These are phyloP conservation scores for Halisarca cf. caerulea DNA, from an alignment of 37 sponge, comb jelly and placozoan species.

Conservation along the genomic window DNA sequence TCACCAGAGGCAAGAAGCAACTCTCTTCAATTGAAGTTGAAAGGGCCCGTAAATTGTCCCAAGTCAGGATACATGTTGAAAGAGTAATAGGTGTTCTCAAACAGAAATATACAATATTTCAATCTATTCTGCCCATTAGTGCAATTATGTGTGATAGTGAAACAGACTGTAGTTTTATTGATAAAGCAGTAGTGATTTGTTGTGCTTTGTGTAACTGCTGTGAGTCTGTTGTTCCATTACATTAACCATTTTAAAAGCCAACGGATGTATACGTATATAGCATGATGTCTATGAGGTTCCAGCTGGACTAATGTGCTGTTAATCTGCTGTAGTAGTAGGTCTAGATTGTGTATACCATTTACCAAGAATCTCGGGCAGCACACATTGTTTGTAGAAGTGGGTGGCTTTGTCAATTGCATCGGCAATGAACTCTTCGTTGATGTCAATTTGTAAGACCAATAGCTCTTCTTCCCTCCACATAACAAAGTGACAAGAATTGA, in stretches of 20 bases:
- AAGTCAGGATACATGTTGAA: conserved; percentile 83
- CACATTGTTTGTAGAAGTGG: conserved; percentile 24
- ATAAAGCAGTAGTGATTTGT: conserved; percentile 47
- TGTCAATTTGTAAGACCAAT: too few relatives aligned
- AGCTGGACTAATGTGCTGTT: too few relatives aligned
- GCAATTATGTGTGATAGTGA: conserved; percentile 18
- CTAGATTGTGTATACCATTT: too few relatives aligned
- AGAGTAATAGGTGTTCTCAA: conserved; percentile 59
- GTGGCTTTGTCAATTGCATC: too few relatives aligned
- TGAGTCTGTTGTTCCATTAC: conserved; percentile 60
- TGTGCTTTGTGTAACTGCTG: conserved; percentile 72
- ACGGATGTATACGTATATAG: too few relatives aligned
- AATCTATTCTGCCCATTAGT: conserved; percentile 45
- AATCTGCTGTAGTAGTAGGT: too few relatives aligned
- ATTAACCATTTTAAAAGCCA: too few relatives aligned
- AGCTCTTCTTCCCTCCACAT: too few relatives aligned
- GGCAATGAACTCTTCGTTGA: too few relatives aligned
- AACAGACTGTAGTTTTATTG: conserved; percentile 24
- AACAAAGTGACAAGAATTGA: conserved; percentile 52
- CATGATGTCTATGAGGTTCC: too few relatives aligned
- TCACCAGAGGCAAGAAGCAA: conserved; percentile 69
- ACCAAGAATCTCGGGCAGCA: conserved; percentile 51
- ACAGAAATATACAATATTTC: conserved; percentile 59
- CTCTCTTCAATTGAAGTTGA: conserved; percentile 56
- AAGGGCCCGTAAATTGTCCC: conserved; percentile 58